phyloP scores from a whole-genome alignment of 2,797 vertebrate species.

The Takifugu rubripes region DNA sequence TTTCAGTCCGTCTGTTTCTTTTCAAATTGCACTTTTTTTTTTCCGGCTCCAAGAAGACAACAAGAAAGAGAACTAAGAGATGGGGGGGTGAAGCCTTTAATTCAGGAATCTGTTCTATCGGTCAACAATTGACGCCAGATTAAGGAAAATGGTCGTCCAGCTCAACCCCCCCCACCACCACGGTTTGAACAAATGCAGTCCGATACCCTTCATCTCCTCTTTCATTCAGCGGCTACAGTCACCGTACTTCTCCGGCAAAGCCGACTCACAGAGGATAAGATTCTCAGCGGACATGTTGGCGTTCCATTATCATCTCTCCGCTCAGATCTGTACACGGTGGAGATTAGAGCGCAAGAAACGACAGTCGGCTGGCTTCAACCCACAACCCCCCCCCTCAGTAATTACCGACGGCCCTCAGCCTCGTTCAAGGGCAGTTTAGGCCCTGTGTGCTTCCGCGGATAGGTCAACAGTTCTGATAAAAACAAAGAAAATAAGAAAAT shows the following conservation, averaged over 20 bases:
- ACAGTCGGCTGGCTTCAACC: slow-evolving; percentile 29
- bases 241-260: slow-evolving; percentile 26
- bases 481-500: too few relatives aligned
- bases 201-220: slow-evolving; percentile 54
- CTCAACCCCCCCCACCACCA: slow-evolving; percentile 35
- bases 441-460: slow-evolving; percentile 22
- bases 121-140: slow-evolving; percentile 59
- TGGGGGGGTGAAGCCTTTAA: slow-evolving; percentile 51
- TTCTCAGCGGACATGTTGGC: slow-evolving; percentile 28
- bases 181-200: slow-evolving; percentile 58
- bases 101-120: slow-evolving; percentile 67
- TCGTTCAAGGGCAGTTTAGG: slow-evolving; percentile 56
- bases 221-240: slow-evolving; percentile 26
- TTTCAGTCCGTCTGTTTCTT: slow-evolving; percentile 32
- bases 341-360: slow-evolving; percentile 50
- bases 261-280: slow-evolving; percentile 54
- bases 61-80: slow-evolving; percentile 51
- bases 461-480: slow-evolving; percentile 21
- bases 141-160: slow-evolving; percentile 48
- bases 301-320: slow-evolving; percentile 40
- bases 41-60: slow-evolving; percentile 50
- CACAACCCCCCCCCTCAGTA: slow-evolving; percentile 27
- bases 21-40: slow-evolving; percentile 19
- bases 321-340: slow-evolving; percentile 44
- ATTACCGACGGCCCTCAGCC: slow-evolving; percentile 54